Evolutionary conservation across 1,140 invertebrate genomes (phyloP).

Genomic region (Riptortus pedestris): DNA sequence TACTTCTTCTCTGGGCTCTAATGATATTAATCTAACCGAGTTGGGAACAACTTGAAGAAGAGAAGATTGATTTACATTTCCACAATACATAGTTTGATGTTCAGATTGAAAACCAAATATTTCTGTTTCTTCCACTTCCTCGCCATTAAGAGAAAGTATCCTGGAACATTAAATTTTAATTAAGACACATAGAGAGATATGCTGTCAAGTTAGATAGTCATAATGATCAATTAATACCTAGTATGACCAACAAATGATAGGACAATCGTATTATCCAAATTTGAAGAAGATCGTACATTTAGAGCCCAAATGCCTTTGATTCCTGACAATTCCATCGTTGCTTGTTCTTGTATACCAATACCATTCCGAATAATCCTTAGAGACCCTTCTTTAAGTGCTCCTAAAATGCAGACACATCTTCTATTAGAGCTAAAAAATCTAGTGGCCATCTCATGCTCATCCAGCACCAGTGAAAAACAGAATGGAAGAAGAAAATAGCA

Average conservation of each 20-base stretch:
- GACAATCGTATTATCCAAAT: slow-evolving; percentile 79
- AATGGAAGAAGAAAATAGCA: too few species aligned
- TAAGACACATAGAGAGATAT: not conserved
- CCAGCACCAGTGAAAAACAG: too few species aligned
- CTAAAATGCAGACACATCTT: slow-evolving; percentile 36
- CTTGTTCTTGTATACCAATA: slow-evolving; percentile 95
- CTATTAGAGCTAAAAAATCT: not conserved
- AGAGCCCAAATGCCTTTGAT: slow-evolving; percentile 97
- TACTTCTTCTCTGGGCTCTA: slow-evolving; percentile 46
- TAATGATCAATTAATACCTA: slow-evolving; percentile 39
- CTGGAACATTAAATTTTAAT: slow-evolving; percentile 23
- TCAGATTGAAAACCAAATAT: slow-evolving; percentile 78
- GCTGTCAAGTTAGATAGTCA: not conserved
- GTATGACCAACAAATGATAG: slow-evolving; percentile 91
- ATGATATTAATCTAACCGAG: slow-evolving; percentile 56
- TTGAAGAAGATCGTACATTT: slow-evolving; percentile 50
- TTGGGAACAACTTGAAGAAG: slow-evolving; percentile 72
- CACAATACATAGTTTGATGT: slow-evolving; percentile 85
- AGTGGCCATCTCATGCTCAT: too few species aligned
- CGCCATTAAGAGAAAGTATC: slow-evolving; percentile 31
- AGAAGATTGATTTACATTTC: slow-evolving; percentile 75
- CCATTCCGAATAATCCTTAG: slow-evolving; percentile 94
- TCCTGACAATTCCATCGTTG: slow-evolving; percentile 89
- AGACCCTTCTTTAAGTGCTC: slow-evolving; percentile 94
- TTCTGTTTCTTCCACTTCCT: slow-evolving; percentile 84